Evolutionary conservation across 2,888 invertebrate species (phyloP).

Genomic region (Epinotia nisella): DNA sequence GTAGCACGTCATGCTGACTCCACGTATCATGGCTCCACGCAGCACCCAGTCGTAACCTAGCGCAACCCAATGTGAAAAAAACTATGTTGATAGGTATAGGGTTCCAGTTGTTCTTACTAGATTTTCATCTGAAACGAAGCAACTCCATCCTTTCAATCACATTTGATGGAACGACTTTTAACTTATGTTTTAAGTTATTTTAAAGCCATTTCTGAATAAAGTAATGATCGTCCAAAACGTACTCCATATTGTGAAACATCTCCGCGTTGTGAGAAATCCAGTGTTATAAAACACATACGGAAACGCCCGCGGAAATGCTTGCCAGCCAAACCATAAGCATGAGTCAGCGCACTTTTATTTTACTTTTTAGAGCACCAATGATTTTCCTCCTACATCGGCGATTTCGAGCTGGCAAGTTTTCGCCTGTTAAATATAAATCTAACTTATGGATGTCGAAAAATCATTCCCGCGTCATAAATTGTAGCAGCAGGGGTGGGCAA

Average conservation of each 20-base stretch:
- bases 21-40: too few relatives aligned
- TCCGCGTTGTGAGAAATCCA: background rate
- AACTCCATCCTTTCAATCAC: background rate
- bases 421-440: constrained; percentile 77
- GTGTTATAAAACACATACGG: constrained; percentile 17
- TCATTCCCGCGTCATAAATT: constrained; percentile 80
- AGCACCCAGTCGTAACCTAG: too few relatives aligned
- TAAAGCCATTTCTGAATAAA: background rate
- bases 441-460: constrained; percentile 80
- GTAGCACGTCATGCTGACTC: too few relatives aligned
- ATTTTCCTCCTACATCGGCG: constrained; percentile 52
- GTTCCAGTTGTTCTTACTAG: background rate
- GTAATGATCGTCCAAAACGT: background rate
- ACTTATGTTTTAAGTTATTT: too few relatives aligned
- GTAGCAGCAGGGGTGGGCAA: constrained; percentile 72
- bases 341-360: constrained; percentile 46
- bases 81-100: too few relatives aligned
- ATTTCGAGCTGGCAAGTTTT: constrained; percentile 67
- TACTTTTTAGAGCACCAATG: constrained; percentile 40
- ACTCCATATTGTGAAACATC: background rate
- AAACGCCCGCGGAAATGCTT: constrained; percentile 23
- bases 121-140: background rate
- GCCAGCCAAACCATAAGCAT: constrained; percentile 41
- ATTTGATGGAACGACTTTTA: too few relatives aligned
- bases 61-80: background rate